Conservation (phyloP, 2,113 vertebrate genomes). For the Brachirus orientalis region DNA sequence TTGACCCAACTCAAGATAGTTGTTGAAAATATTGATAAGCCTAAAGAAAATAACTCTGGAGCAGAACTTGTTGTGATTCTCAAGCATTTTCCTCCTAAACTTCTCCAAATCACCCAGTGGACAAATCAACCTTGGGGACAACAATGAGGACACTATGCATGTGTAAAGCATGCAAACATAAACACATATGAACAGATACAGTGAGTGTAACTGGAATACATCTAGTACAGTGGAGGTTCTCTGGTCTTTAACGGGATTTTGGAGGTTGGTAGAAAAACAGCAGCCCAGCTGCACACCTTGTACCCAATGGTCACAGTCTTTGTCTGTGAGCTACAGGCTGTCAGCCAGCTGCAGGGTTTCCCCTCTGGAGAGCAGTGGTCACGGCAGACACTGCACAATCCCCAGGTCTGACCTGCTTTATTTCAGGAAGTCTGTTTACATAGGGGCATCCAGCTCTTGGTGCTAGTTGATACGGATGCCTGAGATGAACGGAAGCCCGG, state of each 20-base stretch:
- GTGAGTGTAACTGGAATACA: constrained; percentile 1
- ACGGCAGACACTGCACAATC: constrained; percentile 34
- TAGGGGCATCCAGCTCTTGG: constrained; percentile 15
- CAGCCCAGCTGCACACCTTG: constrained; percentile 39
- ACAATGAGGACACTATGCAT: constrained; percentile 23
- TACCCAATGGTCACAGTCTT: constrained; percentile 13
- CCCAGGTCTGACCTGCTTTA: constrained; percentile 47
- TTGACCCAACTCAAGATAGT: not conserved
- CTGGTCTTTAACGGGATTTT: constrained; percentile 40
- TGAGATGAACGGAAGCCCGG: constrained; percentile 93
- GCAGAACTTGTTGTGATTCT: not conserved
- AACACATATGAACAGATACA: constrained; percentile 11
- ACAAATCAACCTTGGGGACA: not conserved
- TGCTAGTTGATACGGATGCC: constrained; percentile 89
- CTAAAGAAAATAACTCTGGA: not conserved
- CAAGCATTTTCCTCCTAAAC: not conserved
- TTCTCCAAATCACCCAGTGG: not conserved
- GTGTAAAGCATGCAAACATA: constrained; percentile 51
- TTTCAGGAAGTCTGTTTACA: constrained; percentile 58
- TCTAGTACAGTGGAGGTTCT: constrained; percentile 36
- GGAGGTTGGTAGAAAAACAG: constrained; percentile 58
- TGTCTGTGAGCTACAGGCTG: constrained; percentile 32
- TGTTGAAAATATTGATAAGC: not conserved
- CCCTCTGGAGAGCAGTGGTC: constrained; percentile 42
- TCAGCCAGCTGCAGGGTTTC: constrained; percentile 40